Percentiles rank a stretch among this genome's conserved stretches.
Evolutionary conservation across 2,797 vertebrate species (phyloP).

Genomic region (Chlorospingus flavigularis): DNA sequence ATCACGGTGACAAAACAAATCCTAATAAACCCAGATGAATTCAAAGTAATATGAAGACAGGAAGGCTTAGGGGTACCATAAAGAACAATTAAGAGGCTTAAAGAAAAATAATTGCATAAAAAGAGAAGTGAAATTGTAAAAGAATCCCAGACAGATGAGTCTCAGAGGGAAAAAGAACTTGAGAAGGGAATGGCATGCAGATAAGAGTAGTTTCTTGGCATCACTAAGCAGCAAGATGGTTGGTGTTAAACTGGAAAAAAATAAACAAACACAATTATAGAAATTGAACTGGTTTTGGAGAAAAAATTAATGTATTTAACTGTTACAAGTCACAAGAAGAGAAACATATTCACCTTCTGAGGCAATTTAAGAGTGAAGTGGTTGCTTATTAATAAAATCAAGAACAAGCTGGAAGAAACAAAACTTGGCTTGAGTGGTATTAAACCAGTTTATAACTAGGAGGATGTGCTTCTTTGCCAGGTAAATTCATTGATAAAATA

Average conservation of each 20-base stretch:
- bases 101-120: background rate
- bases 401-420: background rate
- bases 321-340: background rate
- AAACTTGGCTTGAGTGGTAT: background rate
- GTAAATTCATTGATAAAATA: background rate
- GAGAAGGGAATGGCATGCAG: background rate
- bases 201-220: background rate
- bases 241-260: background rate
- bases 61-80: background rate
- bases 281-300: background rate
- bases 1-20: background rate
- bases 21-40: background rate
- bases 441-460: background rate
- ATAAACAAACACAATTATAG: background rate
- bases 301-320: background rate
- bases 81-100: background rate
- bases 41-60: background rate
- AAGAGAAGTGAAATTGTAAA: background rate
- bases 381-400: background rate
- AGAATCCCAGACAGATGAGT: background rate
- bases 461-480: background rate
- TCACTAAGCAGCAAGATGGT: background rate
- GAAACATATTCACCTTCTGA: background rate
- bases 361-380: background rate
- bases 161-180: background rate